Evolutionary conservation across 2,797 vertebrate genomes (phyloP).

Genomic region (Neosilurus hyrtlii): DNA sequence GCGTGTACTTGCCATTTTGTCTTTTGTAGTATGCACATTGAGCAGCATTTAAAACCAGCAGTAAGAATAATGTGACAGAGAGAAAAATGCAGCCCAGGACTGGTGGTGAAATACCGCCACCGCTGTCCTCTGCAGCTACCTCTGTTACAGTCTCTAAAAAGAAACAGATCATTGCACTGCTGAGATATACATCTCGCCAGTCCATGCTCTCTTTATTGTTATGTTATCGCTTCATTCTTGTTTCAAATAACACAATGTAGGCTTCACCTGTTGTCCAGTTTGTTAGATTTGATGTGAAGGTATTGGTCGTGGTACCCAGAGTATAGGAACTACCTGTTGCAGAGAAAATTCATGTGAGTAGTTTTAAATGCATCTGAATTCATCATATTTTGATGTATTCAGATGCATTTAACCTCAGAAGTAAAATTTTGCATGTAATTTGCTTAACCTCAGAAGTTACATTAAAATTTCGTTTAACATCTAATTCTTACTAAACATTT

Average conservation of each 20-base stretch:
- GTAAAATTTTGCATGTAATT: background rate
- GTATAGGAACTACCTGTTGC: constrained; percentile 23
- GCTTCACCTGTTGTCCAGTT: constrained; percentile 40
- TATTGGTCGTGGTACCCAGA: background rate
- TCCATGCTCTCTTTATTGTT: background rate
- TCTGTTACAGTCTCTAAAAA: constrained; percentile 15
- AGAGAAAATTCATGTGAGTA: constrained; percentile 25
- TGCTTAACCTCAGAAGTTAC: constrained; percentile 7
- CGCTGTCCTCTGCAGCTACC: background rate
- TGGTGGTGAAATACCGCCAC: constrained; percentile 18
- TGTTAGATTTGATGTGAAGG: background rate
- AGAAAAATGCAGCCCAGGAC: constrained; percentile 52
- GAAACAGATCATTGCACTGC: background rate
- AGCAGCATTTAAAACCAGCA: constrained; percentile 47
- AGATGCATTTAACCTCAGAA: constrained; percentile 1
- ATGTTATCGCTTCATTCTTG: background rate
- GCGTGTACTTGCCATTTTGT: constrained; percentile 51
- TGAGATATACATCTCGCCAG: background rate
- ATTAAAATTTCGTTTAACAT: background rate
- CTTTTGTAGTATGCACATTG: constrained; percentile 44
- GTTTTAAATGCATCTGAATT: background rate
- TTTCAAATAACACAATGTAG: background rate
- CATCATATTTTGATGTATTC: background rate
- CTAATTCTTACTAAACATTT: background rate
- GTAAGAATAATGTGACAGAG: constrained; percentile 47